phyloP scores from a whole-genome alignment of 2,797 vertebrate genomes.

The Acipenser oxyrinchus region DNA sequence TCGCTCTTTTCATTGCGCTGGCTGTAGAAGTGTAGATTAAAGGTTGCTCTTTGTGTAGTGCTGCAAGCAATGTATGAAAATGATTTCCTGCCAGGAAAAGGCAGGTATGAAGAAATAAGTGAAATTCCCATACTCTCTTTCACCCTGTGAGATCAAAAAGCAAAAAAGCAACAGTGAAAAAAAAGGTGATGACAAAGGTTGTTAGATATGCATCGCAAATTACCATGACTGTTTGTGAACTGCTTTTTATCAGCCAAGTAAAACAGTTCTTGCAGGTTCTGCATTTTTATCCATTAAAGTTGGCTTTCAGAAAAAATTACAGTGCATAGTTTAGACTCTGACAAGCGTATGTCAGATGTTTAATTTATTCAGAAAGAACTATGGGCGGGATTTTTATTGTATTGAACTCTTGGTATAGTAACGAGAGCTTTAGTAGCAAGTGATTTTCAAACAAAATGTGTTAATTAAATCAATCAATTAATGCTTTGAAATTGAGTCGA shows the following conservation, averaged over 20 bases:
- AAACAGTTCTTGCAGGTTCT: slow-evolving; percentile 52
- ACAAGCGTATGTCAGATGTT: no score
- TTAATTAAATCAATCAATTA: no score
- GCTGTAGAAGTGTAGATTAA: slow-evolving; percentile 27
- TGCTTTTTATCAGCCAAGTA: slow-evolving; percentile 46
- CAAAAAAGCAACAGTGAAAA: background rate
- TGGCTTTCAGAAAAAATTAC: no score
- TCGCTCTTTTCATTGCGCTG: slow-evolving; percentile 32
- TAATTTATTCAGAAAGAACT: no score
- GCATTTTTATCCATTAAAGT: slow-evolving; percentile 51
- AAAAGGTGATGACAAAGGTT: slow-evolving; percentile 57
- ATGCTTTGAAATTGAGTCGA: no score
- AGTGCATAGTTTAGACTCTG: no score
- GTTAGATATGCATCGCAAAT: slow-evolving; percentile 67
- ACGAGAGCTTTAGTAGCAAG: no score
- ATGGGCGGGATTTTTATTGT: no score
- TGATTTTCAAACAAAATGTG: no score
- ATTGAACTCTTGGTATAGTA: no score
- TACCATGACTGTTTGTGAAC: slow-evolving; percentile 49
- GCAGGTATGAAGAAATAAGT: slow-evolving; percentile 27
- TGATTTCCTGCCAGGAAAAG: slow-evolving; percentile 46
- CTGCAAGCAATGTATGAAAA: slow-evolving; percentile 28
- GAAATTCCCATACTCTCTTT: no score
- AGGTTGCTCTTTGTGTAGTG: slow-evolving; percentile 20
- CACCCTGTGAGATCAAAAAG: no score